phyloP scores from a whole-genome alignment of 2,888 invertebrate species.

The Drosophila hawaiiensis region DNA sequence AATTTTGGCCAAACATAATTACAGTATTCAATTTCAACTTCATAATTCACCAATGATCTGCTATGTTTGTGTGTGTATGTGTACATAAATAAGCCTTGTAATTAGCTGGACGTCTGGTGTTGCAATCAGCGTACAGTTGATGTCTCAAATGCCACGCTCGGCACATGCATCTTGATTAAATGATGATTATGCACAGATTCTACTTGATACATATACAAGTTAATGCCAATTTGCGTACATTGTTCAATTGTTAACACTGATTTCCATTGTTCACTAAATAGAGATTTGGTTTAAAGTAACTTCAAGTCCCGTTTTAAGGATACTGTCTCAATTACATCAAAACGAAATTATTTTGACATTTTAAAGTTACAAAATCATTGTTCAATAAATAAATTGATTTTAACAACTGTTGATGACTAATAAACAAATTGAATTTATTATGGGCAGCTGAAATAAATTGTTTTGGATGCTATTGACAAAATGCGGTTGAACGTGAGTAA shows the following conservation, averaged over 20 bases:
- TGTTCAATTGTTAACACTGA: conserved; percentile 15
- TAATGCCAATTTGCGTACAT: conserved; percentile 1
- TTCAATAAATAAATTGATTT: conserved; percentile 1
- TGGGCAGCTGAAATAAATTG: conserved; percentile 12
- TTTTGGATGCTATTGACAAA: conserved; percentile 17
- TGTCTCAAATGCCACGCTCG: conserved; percentile 25
- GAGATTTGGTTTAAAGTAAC: background rate
- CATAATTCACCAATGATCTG: conserved; percentile 51
- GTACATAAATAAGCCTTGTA: conserved; percentile 43
- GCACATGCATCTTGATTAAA: conserved; percentile 48
- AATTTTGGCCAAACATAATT: conserved; percentile 54
- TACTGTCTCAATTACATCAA: background rate
- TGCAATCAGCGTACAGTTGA: conserved; percentile 28
- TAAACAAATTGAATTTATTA: conserved; percentile 20
- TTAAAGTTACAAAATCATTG: background rate
- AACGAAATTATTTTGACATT: background rate
- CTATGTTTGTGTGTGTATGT: conserved; percentile 8
- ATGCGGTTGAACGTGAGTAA: conserved; percentile 14
- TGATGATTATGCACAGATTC: conserved; percentile 41
- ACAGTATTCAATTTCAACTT: conserved; percentile 70
- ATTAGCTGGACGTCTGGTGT: conserved; percentile 48
- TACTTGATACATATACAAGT: conserved; percentile 20
- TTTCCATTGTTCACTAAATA: conserved; percentile 6
- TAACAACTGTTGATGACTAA: conserved; percentile 10
- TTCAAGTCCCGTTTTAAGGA: background rate